Base-by-base conservation (phyloP, 1,140 invertebrate species). In the Metaphire vulgaris region DNA sequence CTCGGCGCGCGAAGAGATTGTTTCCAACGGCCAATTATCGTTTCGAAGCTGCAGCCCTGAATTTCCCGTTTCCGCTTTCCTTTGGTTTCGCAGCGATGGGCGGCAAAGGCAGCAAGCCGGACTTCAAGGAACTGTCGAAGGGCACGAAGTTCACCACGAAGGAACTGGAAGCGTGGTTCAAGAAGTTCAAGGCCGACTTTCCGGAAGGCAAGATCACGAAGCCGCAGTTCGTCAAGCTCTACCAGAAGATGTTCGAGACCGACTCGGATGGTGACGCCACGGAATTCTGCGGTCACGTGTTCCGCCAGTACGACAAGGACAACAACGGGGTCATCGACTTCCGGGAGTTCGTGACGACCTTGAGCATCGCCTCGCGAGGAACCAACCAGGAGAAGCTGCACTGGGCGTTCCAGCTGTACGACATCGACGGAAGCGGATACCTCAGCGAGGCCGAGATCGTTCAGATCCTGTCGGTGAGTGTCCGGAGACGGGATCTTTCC, bases 211-310 rank as follows among this genome's bases (percentile, higher is more conserved):
- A 41, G 15, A 75, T 75, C 74, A 68, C 29, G 1, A 71, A 71
- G 29, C 69, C n/a, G 69, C 30, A 71, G 69, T 71, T 71, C 33
- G 1, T 21, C 1, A 1, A 32, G 1, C 69, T 71, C 33, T 71
- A 71, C 30, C 69, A 71, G 69, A 71, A 71, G 69, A 30, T 71
- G 2, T 71, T 28, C 32, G 30, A 30, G 21, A 33, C 30, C 2
- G 69, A 71, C 85, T 96, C 96, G n/a, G 97, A 98, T 83, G 96
- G 96, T 26, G 96, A 98, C 86, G 95, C 96, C 65, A 97, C 95
- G 80, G 97, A 97, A 91, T 99, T 99, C 90, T 95, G 96, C 83
- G 96, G 98, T 87, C 96, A 98, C 86, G 96, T 98, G 77, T 99
- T 98, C 88, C 91, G 96, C 83, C 97, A 96, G 72, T 98, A 98